Evolutionary conservation across 1,140 invertebrate species (phyloP).

Genomic region (Plodia interpunctella): DNA sequence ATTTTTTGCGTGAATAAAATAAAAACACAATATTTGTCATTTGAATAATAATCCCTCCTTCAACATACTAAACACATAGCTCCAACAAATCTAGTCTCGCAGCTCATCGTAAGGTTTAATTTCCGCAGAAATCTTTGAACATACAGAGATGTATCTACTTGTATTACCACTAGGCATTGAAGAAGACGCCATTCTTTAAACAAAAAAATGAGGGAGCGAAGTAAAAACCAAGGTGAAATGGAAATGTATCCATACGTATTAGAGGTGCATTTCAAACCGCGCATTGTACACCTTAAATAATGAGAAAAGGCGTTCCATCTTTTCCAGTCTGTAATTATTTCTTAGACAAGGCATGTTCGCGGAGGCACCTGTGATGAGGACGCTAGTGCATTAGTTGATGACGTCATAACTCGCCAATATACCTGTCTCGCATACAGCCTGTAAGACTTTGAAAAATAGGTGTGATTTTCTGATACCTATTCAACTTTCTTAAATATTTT

Average conservation of each 20-base stretch:
- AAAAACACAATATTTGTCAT: no score
- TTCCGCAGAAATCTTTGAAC: no score
- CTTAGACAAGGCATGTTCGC: slow-evolving; percentile 17
- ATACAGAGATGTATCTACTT: no score
- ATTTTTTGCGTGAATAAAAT: no score
- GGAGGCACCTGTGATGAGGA: slow-evolving; percentile 47
- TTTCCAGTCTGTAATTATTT: slow-evolving; percentile 47
- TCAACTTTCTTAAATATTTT: no score
- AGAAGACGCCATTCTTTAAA: slow-evolving; percentile 14
- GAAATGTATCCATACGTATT: slow-evolving; percentile 24
- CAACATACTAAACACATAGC: no score
- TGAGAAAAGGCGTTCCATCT: slow-evolving; percentile 48
- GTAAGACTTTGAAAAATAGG: no score
- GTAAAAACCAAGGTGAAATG: background rate
- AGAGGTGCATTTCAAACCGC: slow-evolving; percentile 30
- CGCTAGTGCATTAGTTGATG: slow-evolving; percentile 64
- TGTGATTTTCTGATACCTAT: no score
- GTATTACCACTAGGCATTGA: slow-evolving; percentile 5
- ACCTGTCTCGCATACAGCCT: no score
- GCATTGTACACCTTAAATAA: slow-evolving; percentile 46
- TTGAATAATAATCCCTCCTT: no score
- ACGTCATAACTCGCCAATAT: slow-evolving; percentile 31
- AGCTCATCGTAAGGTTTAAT: no score
- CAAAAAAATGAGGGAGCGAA: slow-evolving; percentile 4
- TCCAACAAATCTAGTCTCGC: no score